phyloP scores from a whole-genome alignment of 2,888 invertebrate genomes.

The Kryphioiulus occultus region DNA sequence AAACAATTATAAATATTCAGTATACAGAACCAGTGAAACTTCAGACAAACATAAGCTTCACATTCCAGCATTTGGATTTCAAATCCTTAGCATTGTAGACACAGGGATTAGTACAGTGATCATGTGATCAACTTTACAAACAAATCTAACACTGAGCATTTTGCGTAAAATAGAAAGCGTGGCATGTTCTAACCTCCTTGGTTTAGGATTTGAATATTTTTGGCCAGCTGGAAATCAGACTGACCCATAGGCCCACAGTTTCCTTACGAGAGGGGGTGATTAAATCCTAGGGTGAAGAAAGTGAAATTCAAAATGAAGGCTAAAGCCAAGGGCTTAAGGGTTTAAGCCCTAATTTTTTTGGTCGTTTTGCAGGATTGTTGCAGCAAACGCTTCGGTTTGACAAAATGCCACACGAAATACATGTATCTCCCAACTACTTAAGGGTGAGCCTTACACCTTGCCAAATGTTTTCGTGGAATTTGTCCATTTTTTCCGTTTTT shows the following conservation, averaged over 20 bases:
- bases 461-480: too few species aligned
- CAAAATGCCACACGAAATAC: constrained; percentile 35
- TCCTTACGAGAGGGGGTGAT: background rate
- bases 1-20: too few species aligned
- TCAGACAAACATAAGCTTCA: background rate
- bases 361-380: background rate
- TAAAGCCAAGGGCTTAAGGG: background rate
- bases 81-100: too few species aligned
- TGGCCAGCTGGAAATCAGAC: background rate
- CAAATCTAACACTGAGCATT: background rate
- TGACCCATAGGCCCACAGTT: background rate
- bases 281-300: background rate
- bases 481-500: too few species aligned
- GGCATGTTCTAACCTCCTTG: background rate
- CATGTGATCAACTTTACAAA: background rate
- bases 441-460: too few species aligned
- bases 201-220: background rate
- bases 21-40: background rate
- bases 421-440: constrained; percentile 10
- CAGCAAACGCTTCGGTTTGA: background rate
- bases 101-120: background rate
- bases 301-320: background rate
- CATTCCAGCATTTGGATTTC: background rate
- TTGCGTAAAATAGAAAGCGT: background rate
- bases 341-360: constrained; percentile 21